These are phyloP conservation scores for Ciconia stormi DNA, from an alignment of 2,113 vertebrate species.

Conservation along the genomic window DNA sequence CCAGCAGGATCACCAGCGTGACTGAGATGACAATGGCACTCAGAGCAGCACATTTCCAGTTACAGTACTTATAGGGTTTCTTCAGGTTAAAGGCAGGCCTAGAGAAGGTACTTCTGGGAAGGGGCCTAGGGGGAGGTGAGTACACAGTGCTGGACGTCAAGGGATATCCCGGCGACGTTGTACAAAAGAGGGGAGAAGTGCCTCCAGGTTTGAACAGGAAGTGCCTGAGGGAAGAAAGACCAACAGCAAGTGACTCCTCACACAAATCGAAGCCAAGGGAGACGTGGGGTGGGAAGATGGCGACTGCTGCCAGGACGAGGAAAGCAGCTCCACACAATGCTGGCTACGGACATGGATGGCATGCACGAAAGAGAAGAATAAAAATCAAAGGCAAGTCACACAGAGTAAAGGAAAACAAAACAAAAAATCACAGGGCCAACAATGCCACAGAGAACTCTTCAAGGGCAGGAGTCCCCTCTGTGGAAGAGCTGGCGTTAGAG, in stretches of 20 bases:
- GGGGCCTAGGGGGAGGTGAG: constrained; percentile 94
- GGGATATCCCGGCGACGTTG: constrained; percentile 93
- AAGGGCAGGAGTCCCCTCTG: constrained; percentile 33
- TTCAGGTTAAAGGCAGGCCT: constrained; percentile 97
- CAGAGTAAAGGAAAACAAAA: not conserved
- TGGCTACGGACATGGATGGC: constrained; percentile 52
- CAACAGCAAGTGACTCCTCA: constrained; percentile 5
- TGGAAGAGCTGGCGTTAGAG: not conserved
- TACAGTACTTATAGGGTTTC: constrained; percentile 97
- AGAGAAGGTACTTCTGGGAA: constrained; percentile 94
- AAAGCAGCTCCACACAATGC: constrained; percentile 43
- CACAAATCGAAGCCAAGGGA: not conserved
- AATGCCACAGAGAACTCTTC: constrained; percentile 47
- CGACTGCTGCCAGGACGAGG: not conserved
- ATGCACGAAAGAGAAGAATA: constrained; percentile 64
- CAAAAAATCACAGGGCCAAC: not conserved
- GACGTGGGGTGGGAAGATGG: not conserved
- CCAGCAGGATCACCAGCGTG: constrained; percentile 91
- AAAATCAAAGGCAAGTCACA: constrained; percentile 43
- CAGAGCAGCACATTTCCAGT: constrained; percentile 97
- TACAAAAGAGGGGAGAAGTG: constrained; percentile 97
- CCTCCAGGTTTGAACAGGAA: constrained; percentile 99
- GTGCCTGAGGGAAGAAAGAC: constrained; percentile 83
- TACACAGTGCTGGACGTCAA: constrained; percentile 99
- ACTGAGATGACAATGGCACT: constrained; percentile 94